phyloP scores from a whole-genome alignment of 2,113 vertebrate genomes.

The Thermophis baileyi region DNA sequence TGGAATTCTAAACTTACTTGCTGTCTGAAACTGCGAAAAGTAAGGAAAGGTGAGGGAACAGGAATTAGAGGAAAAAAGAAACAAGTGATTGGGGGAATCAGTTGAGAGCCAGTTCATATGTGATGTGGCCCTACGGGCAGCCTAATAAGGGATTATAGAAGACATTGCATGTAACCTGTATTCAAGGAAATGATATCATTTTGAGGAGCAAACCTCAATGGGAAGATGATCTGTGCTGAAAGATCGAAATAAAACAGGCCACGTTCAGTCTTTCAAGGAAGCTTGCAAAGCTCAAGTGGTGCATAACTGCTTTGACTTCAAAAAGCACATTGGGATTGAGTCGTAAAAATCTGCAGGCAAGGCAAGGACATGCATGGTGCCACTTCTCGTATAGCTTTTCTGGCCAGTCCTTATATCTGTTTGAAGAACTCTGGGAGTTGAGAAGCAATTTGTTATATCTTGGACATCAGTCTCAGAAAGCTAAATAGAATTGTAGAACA shows the following conservation, averaged over 20 bases:
- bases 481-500: not conserved
- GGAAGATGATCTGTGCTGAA: not conserved
- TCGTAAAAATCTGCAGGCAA: not conserved
- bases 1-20: not conserved
- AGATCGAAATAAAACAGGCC: not conserved
- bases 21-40: not conserved
- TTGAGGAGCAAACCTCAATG: not conserved
- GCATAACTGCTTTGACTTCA: not conserved
- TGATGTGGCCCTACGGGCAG: not conserved
- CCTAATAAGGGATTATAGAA: not conserved
- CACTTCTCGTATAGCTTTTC: not conserved
- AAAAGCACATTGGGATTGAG: not conserved
- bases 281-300: not conserved
- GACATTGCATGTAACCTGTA: not conserved
- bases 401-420: not conserved
- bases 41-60: not conserved
- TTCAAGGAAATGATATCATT: not conserved
- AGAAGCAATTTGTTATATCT: not conserved
- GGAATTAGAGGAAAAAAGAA: not conserved
- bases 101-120: not conserved
- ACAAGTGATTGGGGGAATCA: not conserved
- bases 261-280: not conserved
- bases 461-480: slow-evolving; percentile 11
- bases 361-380: too few species aligned
- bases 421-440: not conserved